phyloP scores from a whole-genome alignment of 2,888 invertebrate genomes.

The Catocala nupta region DNA sequence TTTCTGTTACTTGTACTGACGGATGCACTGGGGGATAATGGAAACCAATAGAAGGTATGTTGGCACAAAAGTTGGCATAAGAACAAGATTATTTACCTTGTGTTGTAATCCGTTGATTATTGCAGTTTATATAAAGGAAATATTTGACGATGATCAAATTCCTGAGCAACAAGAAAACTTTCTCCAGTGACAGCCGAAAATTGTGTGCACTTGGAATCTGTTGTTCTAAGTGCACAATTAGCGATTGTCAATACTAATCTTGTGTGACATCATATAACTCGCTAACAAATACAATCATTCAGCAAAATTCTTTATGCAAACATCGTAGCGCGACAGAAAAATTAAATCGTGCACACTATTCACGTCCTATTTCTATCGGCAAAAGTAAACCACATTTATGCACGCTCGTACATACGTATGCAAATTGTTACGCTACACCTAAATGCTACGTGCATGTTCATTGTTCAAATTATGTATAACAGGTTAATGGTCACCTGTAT shows the following conservation, averaged over 20 bases:
- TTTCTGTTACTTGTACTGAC: too few species aligned
- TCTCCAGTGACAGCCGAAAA: too few species aligned
- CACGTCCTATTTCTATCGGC: constrained; percentile 39
- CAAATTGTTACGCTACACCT: constrained; percentile 26
- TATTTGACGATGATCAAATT: too few species aligned
- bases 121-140: too few species aligned
- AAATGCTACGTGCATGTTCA: constrained; percentile 8
- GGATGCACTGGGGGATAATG: too few species aligned
- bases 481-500: not conserved
- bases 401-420: constrained; percentile 27
- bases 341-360: constrained; percentile 20
- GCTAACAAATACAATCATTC: constrained; percentile 13
- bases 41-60: too few species aligned
- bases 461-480: not conserved
- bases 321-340: constrained; percentile 26
- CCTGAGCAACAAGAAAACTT: too few species aligned
- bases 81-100: too few species aligned
- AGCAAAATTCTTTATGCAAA: constrained; percentile 18
- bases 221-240: too few species aligned
- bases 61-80: too few species aligned
- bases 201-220: too few species aligned
- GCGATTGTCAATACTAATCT: not conserved
- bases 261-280: constrained; percentile 12
- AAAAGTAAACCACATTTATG: constrained; percentile 36
- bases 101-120: too few species aligned